A percentile compares a stretch with the other conserved stretches of the same genome.
Conservation (phyloP, 2,888 invertebrate species). For the Nephrotoma flavescens region DNA sequence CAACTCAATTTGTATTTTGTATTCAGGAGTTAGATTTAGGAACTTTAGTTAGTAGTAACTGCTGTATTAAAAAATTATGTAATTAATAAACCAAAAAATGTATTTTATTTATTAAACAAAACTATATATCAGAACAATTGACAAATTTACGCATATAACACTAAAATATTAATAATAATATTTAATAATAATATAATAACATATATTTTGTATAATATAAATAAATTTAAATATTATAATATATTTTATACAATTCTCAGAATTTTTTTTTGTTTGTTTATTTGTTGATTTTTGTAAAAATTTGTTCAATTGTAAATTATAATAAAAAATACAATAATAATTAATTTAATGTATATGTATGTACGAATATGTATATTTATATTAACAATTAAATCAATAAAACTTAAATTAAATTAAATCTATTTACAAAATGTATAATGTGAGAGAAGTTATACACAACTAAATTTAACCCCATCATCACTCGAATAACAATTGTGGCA, state of each 20-base stretch:
- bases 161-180: not conserved
- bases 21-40: too few species aligned
- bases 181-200: not conserved
- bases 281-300: not conserved
- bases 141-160: not conserved
- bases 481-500: slow-evolving; percentile 96
- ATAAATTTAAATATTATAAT: not conserved
- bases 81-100: not conserved
- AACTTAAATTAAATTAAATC: not conserved
- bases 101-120: not conserved
- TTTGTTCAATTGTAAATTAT: not conserved
- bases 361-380: not conserved
- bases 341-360: not conserved
- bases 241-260: not conserved
- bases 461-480: slow-evolving; percentile 83
- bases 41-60: too few species aligned
- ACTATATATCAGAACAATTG: not conserved
- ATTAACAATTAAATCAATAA: not conserved
- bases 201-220: not conserved
- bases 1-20: too few species aligned
- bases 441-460: slow-evolving; percentile 46
- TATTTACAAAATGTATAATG: not conserved
- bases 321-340: not conserved
- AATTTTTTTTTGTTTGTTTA: not conserved
- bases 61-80: too few species aligned